Evolutionary conservation across 1,140 invertebrate genomes (phyloP).

Genomic region (Heliothis subflexa): DNA sequence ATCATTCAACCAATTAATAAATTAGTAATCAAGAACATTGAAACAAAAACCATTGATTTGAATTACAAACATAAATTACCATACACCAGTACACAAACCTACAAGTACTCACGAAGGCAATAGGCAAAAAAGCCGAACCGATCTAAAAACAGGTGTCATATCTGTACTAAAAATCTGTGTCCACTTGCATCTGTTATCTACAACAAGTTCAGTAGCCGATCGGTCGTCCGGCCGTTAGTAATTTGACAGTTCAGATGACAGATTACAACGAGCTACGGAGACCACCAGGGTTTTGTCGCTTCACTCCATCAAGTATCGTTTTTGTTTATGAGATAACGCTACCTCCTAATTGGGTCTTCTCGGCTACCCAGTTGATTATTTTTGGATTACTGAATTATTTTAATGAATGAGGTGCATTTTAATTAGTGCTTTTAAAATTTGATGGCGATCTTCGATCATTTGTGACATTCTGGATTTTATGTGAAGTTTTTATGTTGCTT

Average conservation of each 20-base stretch:
- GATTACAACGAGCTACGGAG: conserved; percentile 75
- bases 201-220: conserved; percentile 83
- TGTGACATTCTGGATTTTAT: not conserved
- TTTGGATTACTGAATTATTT: conserved; percentile 50
- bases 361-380: conserved; percentile 54
- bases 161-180: conserved; percentile 52
- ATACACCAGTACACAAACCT: too few species aligned
- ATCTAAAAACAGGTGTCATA: conserved; percentile 2
- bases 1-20: not conserved
- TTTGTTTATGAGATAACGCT: conserved; percentile 79
- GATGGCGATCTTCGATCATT: conserved; percentile 2
- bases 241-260: conserved; percentile 85
- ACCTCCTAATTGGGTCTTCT: conserved; percentile 74
- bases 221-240: conserved; percentile 83
- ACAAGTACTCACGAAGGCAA: not conserved
- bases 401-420: conserved; percentile 30
- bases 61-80: too few species aligned
- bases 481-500: not conserved
- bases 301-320: conserved; percentile 69
- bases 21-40: too few species aligned
- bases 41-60: too few species aligned
- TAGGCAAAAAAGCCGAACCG: conserved; percentile 26
- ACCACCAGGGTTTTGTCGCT: conserved; percentile 80
- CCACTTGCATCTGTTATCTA: conserved; percentile 75
- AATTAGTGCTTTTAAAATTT: conserved; percentile 9